phyloP scores from a whole-genome alignment of 1,140 invertebrate species.

The Pseudomyrmex concolor region DNA sequence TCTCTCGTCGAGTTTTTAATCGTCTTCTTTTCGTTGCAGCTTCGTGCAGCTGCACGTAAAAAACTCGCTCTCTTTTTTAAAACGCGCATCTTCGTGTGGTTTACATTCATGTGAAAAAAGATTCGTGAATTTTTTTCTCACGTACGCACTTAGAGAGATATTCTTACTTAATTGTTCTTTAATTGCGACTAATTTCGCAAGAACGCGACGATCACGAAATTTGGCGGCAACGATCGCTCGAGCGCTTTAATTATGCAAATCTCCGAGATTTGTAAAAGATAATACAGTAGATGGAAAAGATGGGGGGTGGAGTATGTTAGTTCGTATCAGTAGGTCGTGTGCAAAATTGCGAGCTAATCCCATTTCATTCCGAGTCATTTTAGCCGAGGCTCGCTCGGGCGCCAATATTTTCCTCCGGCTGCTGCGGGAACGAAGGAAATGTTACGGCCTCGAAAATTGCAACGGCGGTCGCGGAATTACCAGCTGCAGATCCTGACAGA shows the following conservation, averaged over 20 bases:
- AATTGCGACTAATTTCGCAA: conserved; percentile 30
- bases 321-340: conserved; percentile 61
- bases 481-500: conserved; percentile 15
- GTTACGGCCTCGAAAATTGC: conserved; percentile 49
- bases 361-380: conserved; percentile 70
- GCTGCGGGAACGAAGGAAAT: conserved; percentile 25
- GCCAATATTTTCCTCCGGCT: conserved; percentile 47
- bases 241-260: conserved; percentile 72
- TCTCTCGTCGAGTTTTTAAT: neutral
- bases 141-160: neutral
- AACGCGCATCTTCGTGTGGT: neutral
- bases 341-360: conserved; percentile 63
- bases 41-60: neutral
- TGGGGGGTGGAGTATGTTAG: neutral
- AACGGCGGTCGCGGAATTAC: conserved; percentile 39
- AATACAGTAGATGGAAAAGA: neutral
- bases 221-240: conserved; percentile 38
- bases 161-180: neutral
- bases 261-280: conserved; percentile 45
- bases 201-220: conserved; percentile 19
- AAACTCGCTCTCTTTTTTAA: too few relatives aligned
- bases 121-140: conserved; percentile 2
- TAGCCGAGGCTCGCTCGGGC: conserved; percentile 57
- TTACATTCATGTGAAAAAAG: too few relatives aligned
- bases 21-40: conserved; percentile 6